Base-by-base conservation (phyloP, 2,888 invertebrate species). In the Stictocephala bisonia region DNA sequence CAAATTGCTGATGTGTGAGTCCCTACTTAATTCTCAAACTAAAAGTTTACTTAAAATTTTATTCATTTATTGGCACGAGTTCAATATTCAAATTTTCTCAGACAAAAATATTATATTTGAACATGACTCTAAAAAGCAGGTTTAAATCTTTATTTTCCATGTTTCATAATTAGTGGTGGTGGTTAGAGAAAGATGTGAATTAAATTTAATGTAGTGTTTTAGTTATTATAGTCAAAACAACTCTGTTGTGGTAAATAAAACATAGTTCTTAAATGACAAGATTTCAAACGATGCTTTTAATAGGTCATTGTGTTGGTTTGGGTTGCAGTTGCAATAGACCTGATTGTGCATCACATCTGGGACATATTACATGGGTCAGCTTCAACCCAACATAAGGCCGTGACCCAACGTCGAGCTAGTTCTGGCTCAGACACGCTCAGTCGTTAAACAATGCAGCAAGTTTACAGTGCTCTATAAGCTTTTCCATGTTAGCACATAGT, bases 341-440 rank as follows among this genome's bases (percentile, higher is more conserved):
- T 99, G 86, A 98, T 99, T 87, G 98, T 98, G 82, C 97, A 97
- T 86, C 98, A 99, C 90, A 97, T 99, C 87, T 93, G 96, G 90
- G 98, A 98, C 87, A 92, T 97, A 83, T 91, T 98, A 87, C 92
- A 88, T 84, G 81, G 81, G 58, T 76, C 79, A 70, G 35, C 71
- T 51, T 53, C 71, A 60, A 18, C 35, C 31, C 74, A 71, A 50
- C 71, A 67, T 67, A 71, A 71, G 71, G 66, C 40, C 51, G 26
- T 48, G 15, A 27, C 58, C 41, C 53, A 56, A 31, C 75, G 75
- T 7, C 68, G 75, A 26, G 66, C 72, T 69, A 75, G 75, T 64
- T 64, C 72, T 24, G 66, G 75, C 72, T 75, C 75, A 15, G 75
- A 72, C 56, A 75, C 75, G n/a, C 70, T 72, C 24, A 75, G 75